Evolutionary conservation across 2,113 vertebrate species (phyloP).

Genomic region (Engraulis encrasicolus): DNA sequence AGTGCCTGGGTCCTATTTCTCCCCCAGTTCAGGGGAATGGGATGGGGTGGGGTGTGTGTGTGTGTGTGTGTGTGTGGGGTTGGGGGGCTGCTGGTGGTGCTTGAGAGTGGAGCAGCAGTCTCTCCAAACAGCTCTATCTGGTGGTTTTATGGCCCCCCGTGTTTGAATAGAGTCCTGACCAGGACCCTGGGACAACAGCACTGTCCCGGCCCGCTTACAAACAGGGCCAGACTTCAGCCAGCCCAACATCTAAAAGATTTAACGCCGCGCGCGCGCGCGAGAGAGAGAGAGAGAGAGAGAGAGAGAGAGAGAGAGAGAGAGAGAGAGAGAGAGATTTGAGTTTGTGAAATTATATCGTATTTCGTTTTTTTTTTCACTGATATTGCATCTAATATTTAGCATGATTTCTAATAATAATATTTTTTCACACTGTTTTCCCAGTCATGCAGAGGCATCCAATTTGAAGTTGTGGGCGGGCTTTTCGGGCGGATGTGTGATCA

Average conservation of each 20-base stretch:
- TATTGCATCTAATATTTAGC: too few relatives aligned
- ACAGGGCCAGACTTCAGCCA: conserved; percentile 3
- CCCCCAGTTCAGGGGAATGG: too few relatives aligned
- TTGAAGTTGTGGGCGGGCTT: too few relatives aligned
- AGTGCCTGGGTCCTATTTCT: conserved; percentile 38
- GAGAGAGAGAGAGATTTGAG: too few relatives aligned
- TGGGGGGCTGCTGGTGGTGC: background rate
- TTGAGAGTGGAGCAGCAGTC: background rate
- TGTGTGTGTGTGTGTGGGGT: background rate
- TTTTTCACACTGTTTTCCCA: too few relatives aligned
- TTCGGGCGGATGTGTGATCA: too few relatives aligned
- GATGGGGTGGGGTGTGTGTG: background rate
- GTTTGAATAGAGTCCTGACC: conserved; percentile 6
- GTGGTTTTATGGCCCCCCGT: background rate
- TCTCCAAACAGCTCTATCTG: conserved; percentile 13
- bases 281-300: background rate
- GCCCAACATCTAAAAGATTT: background rate
- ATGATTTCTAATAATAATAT: too few relatives aligned
- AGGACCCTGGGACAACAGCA: background rate
- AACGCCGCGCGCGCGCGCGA: background rate
- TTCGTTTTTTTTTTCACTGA: too few relatives aligned
- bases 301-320: background rate
- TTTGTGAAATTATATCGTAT: too few relatives aligned
- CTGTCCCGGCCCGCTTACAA: background rate
- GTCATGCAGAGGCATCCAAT: too few relatives aligned